Evolutionary conservation across 1,140 invertebrate species (phyloP).

Genomic region (Araneus ventricosus): DNA sequence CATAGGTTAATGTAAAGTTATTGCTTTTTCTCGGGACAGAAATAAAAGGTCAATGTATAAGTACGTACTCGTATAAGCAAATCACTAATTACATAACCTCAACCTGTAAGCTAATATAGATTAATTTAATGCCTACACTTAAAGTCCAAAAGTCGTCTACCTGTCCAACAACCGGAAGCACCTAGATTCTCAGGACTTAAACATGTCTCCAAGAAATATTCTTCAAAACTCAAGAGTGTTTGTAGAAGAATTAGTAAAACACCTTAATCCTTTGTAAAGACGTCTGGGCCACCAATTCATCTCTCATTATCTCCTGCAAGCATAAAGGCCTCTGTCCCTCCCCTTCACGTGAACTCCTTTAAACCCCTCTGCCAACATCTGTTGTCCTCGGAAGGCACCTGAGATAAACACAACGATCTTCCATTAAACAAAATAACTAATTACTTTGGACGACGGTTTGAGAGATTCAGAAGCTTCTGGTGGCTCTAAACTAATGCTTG

Average conservation of each 20-base stretch:
- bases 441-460: not conserved
- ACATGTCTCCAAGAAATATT: no score
- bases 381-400: not conserved
- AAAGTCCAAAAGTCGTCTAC: no score
- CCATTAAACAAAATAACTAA: not conserved
- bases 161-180: no score
- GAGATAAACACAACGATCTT: not conserved
- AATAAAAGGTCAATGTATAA: no score
- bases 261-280: not conserved
- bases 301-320: not conserved
- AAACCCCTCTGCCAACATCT: not conserved
- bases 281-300: not conserved
- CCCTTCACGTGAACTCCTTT: not conserved
- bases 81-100: no score
- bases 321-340: not conserved
- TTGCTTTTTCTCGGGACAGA: no score
- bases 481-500: not conserved
- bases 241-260: not conserved
- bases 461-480: not conserved
- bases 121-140: no score
- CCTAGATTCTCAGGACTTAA: no score
- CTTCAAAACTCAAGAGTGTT: not conserved
- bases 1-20: no score
- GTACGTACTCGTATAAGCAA: no score
- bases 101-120: no score